Evolutionary conservation across 1,140 invertebrate species (phyloP), one percentile per base, ranked within the genome.

Genomic region (Pemphigus obesinymphae): DNA sequence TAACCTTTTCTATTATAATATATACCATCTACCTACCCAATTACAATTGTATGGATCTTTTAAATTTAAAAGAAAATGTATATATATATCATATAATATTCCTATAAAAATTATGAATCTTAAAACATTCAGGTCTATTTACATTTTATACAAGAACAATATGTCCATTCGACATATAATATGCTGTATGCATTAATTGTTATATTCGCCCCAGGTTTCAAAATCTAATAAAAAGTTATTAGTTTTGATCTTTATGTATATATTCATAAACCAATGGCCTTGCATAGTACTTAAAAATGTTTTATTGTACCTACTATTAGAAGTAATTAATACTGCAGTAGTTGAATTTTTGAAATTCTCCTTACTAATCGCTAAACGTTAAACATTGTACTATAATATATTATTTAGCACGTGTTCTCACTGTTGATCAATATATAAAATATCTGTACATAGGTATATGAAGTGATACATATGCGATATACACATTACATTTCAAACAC

Each of bases 401-500:
- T n/a, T n/a, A n/a, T n/a, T n/a, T n/a, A 55, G 73, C 73, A 76
- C 73, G 73, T 76, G 73, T 76, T 40, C 45, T 53, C 3, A 29
- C 10, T 75, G 20, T 34, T 31, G 17, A 31, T 50, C 26, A 75
- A 20, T 50, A n/a, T 15, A 73, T n/a, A n/a, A n/a, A n/a, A n/a
- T n/a, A n/a, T n/a, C n/a, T n/a, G n/a, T n/a, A n/a, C n/a, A n/a
- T n/a, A n/a, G n/a, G n/a, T n/a, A 5, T 31, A 34, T 66, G 31
- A 34, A 73, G 15, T 50, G 26, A 29, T 50, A 50, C 29, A 63
- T 17, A 20, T 63, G 20, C 29, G 29, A 34, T 34, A 63, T 7
- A 7, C 10, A 11, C 34, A 75, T 50, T 76, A 26, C 34, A 76
- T 76, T 76, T 76, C 48, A 76, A 76, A 76, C 73, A 76, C 73